A percentile compares a stretch with the other conserved stretches of the same genome.
phyloP scores from a whole-genome alignment of 1,140 invertebrate genomes.

The Formica exsecta region DNA sequence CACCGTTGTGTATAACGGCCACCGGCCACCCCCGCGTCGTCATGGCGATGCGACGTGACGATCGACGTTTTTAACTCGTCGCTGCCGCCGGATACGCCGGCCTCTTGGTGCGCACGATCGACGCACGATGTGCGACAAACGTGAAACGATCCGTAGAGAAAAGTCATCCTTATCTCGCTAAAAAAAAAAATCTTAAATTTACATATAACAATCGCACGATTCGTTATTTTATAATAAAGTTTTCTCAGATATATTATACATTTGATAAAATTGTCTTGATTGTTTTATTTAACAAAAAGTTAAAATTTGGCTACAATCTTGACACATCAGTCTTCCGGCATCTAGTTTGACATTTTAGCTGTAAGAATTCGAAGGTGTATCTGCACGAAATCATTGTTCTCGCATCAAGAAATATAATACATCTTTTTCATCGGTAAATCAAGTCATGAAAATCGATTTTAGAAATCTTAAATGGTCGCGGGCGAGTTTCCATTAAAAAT shows the following conservation, averaged over 20 bases:
- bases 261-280: too few relatives aligned
- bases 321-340: too few relatives aligned
- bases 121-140: background rate
- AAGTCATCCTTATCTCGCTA: background rate
- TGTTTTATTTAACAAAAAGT: background rate
- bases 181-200: background rate
- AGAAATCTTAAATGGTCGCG: background rate
- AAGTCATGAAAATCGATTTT: background rate
- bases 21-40: constrained; percentile 65
- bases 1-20: constrained; percentile 68
- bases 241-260: background rate
- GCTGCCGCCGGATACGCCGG: background rate
- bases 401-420: background rate
- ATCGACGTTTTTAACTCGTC: constrained; percentile 73
- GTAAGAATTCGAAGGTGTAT: background rate
- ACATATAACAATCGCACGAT: background rate
- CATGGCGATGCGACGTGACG: constrained; percentile 71
- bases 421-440: background rate
- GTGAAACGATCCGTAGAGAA: background rate
- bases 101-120: constrained; percentile 18
- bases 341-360: too few relatives aligned
- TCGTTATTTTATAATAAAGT: background rate
- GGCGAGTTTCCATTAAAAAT: background rate
- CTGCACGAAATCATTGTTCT: background rate
- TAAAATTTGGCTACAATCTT: background rate